Evolutionary conservation across 2,113 vertebrate species (phyloP).

Genomic region (Atherinomorus stipes): DNA sequence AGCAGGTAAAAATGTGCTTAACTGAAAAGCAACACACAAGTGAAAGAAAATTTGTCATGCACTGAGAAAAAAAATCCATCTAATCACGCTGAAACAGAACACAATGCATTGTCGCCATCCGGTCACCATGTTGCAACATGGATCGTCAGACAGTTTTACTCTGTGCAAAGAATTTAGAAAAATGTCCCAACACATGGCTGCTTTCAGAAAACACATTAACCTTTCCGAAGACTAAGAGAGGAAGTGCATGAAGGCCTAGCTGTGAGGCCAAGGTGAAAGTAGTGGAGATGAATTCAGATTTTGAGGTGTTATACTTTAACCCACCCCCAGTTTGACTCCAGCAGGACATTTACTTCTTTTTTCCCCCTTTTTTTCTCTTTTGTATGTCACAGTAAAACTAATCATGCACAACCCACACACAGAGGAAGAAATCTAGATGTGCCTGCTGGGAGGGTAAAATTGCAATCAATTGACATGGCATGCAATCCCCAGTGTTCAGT

Average conservation of each 20-base stretch:
- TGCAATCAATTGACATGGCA: slow-evolving; percentile 61
- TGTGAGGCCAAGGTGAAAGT: slow-evolving; percentile 25
- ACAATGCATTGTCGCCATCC: slow-evolving; percentile 17
- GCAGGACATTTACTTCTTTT: background rate
- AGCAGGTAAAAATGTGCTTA: no score
- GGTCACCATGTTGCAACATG: slow-evolving; percentile 35
- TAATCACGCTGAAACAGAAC: slow-evolving; percentile 1
- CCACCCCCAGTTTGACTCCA: slow-evolving; percentile 21
- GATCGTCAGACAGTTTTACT: slow-evolving; percentile 33
- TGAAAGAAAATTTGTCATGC: no score
- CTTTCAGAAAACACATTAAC: slow-evolving; percentile 56
- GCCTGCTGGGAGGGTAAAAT: slow-evolving; percentile 56
- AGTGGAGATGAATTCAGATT: slow-evolving; percentile 46
- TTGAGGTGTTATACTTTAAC: slow-evolving; percentile 12
- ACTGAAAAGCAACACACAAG: no score
- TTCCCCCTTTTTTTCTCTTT: background rate
- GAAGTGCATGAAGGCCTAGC: slow-evolving; percentile 30
- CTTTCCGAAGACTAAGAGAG: slow-evolving; percentile 37
- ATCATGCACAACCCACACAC: slow-evolving; percentile 37
- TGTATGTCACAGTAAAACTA: slow-evolving; percentile 11
- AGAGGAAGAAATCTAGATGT: slow-evolving; percentile 30
- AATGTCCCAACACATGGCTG: slow-evolving; percentile 18
- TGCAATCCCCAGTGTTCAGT: slow-evolving; percentile 52
- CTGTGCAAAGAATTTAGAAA: slow-evolving; percentile 16
- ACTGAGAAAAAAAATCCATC: slow-evolving; percentile 1